A percentile compares a stretch with the other conserved stretches of the same genome.
These are phyloP conservation scores for Ypsolopha scabrella DNA, from an alignment of 2,888 invertebrate species.

Conservation along the genomic window DNA sequence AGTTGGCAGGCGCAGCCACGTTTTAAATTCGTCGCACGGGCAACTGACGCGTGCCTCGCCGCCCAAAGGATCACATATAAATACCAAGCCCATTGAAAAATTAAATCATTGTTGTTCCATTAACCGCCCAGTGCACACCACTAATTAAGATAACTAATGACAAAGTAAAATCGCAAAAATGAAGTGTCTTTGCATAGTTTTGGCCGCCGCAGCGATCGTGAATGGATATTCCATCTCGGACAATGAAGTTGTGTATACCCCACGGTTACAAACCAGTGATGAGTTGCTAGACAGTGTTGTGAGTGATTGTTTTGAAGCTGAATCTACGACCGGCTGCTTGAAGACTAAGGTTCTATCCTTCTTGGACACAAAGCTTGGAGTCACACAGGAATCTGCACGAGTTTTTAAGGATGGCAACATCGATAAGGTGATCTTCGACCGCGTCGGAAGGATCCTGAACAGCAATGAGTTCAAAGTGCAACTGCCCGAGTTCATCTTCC, in stretches of 20 bases:
- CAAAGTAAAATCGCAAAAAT: constrained; percentile 48
- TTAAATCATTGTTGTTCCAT: constrained; percentile 68
- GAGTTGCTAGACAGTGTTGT: constrained; percentile 78
- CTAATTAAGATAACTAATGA: constrained; percentile 62
- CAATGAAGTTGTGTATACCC: constrained; percentile 64
- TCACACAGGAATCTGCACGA: constrained; percentile 71
- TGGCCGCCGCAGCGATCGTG: constrained; percentile 62
- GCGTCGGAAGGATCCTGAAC: constrained; percentile 77
- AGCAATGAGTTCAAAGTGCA: constrained; percentile 81
- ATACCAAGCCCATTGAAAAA: constrained; percentile 75
- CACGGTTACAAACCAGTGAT: constrained; percentile 73
- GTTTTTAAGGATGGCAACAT: constrained; percentile 73
- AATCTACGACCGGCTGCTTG: constrained; percentile 77
- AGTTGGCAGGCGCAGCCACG: constrained; percentile 53
- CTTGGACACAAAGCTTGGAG: constrained; percentile 78
- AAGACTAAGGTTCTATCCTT: constrained; percentile 83
- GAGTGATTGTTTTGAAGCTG: constrained; percentile 77
- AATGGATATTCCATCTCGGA: constrained; percentile 63
- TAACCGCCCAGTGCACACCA: constrained; percentile 56
- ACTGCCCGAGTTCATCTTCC: constrained; percentile 79
- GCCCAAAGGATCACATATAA: constrained; percentile 72
- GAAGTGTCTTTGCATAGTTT: constrained; percentile 65
- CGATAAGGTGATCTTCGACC: constrained; percentile 81
- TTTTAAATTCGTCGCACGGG: constrained; percentile 46
- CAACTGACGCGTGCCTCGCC: constrained; percentile 54